Evolutionary conservation across 2,797 vertebrate genomes (phyloP).

Genomic region (Macropodus opercularis): DNA sequence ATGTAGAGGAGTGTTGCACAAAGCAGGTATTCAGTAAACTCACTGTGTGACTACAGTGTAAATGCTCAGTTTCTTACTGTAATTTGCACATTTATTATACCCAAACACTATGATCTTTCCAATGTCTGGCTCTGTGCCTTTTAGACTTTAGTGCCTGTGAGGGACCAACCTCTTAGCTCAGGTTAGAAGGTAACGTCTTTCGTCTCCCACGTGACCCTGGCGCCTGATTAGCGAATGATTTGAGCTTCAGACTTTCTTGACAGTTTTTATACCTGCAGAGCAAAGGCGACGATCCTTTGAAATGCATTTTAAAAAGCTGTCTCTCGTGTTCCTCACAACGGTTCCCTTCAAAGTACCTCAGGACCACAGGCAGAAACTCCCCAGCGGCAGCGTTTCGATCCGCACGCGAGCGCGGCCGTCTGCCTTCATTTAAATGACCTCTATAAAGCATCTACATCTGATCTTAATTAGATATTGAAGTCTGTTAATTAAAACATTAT

Average conservation of each 20-base stretch:
- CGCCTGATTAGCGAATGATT: neutral
- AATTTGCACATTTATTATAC: too few relatives aligned
- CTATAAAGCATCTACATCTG: constrained; percentile 77
- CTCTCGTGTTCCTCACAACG: constrained; percentile 26
- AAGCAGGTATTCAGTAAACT: too few relatives aligned
- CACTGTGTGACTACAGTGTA: too few relatives aligned
- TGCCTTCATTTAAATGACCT: constrained; percentile 74
- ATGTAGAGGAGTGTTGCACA: too few relatives aligned
- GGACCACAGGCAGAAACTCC: constrained; percentile 44
- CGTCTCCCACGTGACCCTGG: neutral
- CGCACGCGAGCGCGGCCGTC: constrained; percentile 47
- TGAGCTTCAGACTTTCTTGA: constrained; percentile 18
- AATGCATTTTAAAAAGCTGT: constrained; percentile 5
- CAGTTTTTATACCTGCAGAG: constrained; percentile 8
- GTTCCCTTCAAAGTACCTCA: constrained; percentile 41
- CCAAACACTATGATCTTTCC: too few relatives aligned
- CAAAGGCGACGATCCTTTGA: constrained; percentile 14
- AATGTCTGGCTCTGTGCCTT: too few relatives aligned
- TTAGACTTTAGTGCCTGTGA: too few relatives aligned
- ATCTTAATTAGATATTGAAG: constrained; percentile 84
- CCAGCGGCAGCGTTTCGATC: constrained; percentile 60
- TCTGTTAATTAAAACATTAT: constrained; percentile 83
- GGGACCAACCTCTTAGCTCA: too few relatives aligned
- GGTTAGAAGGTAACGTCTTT: too few relatives aligned
- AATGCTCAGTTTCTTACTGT: too few relatives aligned